Conservation (phyloP, 2,113 vertebrate genomes). For the Hemicordylus capensis region DNA sequence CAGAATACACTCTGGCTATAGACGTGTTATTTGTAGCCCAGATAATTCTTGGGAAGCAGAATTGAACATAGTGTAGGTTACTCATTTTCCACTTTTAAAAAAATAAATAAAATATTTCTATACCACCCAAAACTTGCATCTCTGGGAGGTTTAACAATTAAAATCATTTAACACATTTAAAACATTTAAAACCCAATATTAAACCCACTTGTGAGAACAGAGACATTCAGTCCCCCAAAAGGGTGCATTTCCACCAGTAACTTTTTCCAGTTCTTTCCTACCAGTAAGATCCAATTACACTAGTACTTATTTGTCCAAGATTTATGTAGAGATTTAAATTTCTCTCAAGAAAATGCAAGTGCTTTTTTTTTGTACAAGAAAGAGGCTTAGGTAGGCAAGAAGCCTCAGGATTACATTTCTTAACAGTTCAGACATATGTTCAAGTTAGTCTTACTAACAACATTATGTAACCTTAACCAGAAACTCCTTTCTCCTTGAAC, state of each 20-base stretch:
- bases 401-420: no score
- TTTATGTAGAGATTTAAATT: not conserved
- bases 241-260: not conserved
- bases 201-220: no score
- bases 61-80: not conserved
- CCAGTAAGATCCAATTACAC: not conserved
- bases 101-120: no score
- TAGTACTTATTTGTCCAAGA: not conserved
- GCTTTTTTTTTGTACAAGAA: no score
- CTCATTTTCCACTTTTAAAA: not conserved
- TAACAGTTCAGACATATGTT: no score
- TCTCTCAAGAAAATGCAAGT: not conserved
- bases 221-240: not conserved
- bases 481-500: not conserved
- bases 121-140: no score
- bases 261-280: not conserved
- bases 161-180: no score
- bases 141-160: no score
- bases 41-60: no score
- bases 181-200: no score
- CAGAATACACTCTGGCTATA: not conserved
- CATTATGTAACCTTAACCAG: not conserved
- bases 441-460: not conserved
- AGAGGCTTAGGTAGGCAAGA: no score
- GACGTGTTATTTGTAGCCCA: not conserved